Percentiles rank a stretch among this genome's conserved stretches.
Evolutionary conservation across 2,888 invertebrate genomes (phyloP).

Genomic region (Netelia virgata): DNA sequence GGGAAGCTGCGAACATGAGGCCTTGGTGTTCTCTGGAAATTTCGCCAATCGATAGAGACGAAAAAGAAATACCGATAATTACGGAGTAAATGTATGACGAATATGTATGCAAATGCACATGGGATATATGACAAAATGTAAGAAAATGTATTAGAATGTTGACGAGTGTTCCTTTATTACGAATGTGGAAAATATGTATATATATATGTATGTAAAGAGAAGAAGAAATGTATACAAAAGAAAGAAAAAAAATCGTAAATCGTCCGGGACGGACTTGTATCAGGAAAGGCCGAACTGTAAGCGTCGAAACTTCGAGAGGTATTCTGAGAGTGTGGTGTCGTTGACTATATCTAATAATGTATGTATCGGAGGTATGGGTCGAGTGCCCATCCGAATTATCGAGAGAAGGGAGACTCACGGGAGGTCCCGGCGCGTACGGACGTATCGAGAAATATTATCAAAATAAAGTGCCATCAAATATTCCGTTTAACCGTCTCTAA

Average conservation of each 20-base stretch:
- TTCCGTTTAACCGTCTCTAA: background rate
- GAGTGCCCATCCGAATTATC: background rate
- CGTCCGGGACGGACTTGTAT: no score
- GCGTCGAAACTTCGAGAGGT: background rate
- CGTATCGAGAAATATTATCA: background rate
- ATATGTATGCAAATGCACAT: no score
- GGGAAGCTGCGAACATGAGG: conserved; percentile 1
- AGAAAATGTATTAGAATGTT: no score
- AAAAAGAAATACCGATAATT: no score
- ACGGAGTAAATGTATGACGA: no score
- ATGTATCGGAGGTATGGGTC: background rate
- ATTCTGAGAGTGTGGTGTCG: background rate
- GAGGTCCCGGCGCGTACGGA: conserved; percentile 3
- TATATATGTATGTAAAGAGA: no score
- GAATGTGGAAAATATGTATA: no score
- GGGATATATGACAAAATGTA: no score
- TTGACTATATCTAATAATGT: background rate
- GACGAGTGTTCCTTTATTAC: no score
- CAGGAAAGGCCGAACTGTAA: background rate
- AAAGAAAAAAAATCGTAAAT: no score
- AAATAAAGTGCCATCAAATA: background rate
- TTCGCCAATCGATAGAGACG: no score
- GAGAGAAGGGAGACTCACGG: background rate
- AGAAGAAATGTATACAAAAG: no score
- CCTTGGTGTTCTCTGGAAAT: conserved; percentile 3